Evolutionary conservation across 2,888 invertebrate species (phyloP).

Genomic region (Lithophane socia): DNA sequence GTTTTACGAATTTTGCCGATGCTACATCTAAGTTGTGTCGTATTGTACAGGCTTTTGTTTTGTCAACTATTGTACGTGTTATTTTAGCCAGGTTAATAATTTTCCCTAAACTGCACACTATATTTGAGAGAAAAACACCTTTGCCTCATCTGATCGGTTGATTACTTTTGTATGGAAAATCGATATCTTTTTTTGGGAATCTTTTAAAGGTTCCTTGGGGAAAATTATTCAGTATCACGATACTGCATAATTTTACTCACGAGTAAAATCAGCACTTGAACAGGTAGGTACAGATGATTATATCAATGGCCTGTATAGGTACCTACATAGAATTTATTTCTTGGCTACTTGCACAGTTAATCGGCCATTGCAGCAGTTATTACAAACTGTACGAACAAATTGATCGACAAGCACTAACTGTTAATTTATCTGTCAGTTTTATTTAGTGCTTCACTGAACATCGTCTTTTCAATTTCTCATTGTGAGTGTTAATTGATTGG

Average conservation of each 20-base stretch:
- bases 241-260: too few relatives aligned
- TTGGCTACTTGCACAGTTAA: background rate
- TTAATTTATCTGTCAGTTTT: conserved; percentile 16
- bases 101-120: background rate
- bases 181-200: conserved; percentile 5
- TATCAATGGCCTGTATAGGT: background rate
- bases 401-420: background rate
- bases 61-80: background rate
- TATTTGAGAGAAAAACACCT: background rate
- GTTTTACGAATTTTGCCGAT: too few relatives aligned
- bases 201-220: background rate
- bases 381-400: background rate
- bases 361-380: background rate
- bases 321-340: background rate
- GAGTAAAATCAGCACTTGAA: background rate
- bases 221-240: conserved; percentile 22
- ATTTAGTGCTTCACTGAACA: conserved; percentile 19
- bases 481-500: conserved; percentile 28
- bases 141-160: background rate
- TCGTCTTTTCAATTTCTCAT: conserved; percentile 27
- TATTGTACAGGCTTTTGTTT: background rate
- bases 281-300: background rate
- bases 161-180: conserved; percentile 19
- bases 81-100: background rate
- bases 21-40: too few relatives aligned